Base-by-base conservation (phyloP, 2,113 vertebrate genomes). In the Tenebrosternarchus preto region DNA sequence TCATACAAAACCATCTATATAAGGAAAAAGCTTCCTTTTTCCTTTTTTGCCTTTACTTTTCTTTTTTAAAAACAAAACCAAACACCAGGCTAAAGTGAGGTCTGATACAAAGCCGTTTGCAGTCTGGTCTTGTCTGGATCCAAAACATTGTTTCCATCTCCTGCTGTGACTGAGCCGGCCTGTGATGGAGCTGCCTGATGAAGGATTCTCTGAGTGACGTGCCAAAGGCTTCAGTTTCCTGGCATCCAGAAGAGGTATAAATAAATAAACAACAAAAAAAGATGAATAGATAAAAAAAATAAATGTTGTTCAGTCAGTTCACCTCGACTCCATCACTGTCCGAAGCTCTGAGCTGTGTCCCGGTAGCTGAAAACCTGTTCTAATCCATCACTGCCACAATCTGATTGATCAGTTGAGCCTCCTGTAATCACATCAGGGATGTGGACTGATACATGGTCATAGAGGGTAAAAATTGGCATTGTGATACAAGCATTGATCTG, bases 381-480 rank as follows among this genome's bases (percentile, higher is more conserved):
- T 46, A 74, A 72, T 82, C 25, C 46, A 72, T 77, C 75, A 82
- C 75, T 46, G 15, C 36, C 57, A 72, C 57, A 66, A 66, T 55
- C 6, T 24, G 73, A 76, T 76, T 76, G 73, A 63, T 43, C 73
- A 76, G 24, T 7, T 20, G n/a, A 55, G 73, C 80, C 80, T 77
- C 22, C 60, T 24, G 67, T 77, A 25, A 57, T 79, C 67, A 60
- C 67, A 71, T 79, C 68, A 78, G 50, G 55, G 31, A 78, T 59
- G 22, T 46, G 59, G 67, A 72, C 46, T 78, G 69, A 78, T 82
- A 72, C 43, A 59, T 60, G 69, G 69, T 55, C 61, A 73, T 50
- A 56, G 56, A 74, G 81, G 76, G 78, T 60, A 82, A 64, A 72
- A 66, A 78, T 76, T 12, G 50, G 69, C 20, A 22, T 78, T 46